Percentiles rank a stretch among this genome's conserved stretches.
phyloP scores from a whole-genome alignment of 2,797 vertebrate genomes.

The Acanthurus tractus region DNA sequence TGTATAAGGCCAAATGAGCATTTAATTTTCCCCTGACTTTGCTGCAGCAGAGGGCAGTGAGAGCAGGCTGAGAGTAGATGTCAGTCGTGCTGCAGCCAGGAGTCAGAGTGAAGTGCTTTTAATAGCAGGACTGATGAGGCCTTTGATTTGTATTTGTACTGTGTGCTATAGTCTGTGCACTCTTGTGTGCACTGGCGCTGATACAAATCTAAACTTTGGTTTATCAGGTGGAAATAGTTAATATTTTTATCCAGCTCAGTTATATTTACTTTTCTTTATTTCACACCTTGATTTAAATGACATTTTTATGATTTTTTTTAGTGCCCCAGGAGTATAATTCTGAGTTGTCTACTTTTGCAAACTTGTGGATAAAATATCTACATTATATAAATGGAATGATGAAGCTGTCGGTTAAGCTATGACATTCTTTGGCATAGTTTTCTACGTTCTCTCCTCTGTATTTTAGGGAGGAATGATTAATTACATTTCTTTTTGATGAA shows the following conservation, averaged over 20 bases:
- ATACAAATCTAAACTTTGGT: background rate
- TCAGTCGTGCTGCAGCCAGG: conserved; percentile 24
- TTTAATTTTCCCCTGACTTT: conserved; percentile 31
- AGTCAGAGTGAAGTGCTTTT: conserved; percentile 28
- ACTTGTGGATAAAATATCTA: background rate
- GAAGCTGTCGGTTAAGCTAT: background rate
- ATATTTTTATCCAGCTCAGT: background rate
- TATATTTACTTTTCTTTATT: conserved; percentile 10
- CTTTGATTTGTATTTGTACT: conserved; percentile 41
- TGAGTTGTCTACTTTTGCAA: background rate
- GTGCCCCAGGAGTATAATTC: background rate
- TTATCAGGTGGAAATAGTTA: background rate
- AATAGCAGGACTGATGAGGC: conserved; percentile 39
- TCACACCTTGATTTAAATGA: background rate
- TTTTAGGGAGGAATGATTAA: background rate
- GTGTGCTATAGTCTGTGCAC: conserved; percentile 25
- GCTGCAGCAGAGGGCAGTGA: conserved; percentile 36
- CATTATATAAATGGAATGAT: conserved; percentile 1
- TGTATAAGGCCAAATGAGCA: conserved; percentile 22
- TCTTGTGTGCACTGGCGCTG: conserved; percentile 4
- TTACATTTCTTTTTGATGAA: background rate
- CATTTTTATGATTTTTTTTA: background rate
- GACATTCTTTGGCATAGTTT: background rate
- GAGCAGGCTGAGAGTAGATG: conserved; percentile 34
- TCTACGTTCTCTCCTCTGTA: too few relatives aligned